Conservation (phyloP, 2,113 vertebrate genomes). For the Serinus canaria region DNA sequence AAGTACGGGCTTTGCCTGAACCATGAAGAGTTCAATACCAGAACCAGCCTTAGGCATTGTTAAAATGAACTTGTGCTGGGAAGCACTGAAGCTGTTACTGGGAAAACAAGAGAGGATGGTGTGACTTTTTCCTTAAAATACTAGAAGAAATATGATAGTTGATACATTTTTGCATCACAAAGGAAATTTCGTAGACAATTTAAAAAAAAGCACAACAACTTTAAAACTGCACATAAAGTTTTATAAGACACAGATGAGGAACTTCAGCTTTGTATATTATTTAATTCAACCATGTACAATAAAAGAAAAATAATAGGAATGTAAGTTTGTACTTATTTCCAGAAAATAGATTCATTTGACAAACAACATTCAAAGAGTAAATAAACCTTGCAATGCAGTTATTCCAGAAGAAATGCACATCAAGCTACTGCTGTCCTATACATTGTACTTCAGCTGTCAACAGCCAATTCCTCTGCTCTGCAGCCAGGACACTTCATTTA, state of each 20-base stretch:
- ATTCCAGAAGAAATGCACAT: constrained; percentile 60
- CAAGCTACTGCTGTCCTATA: constrained; percentile 36
- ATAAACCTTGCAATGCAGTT: constrained; percentile 54
- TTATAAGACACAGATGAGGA: constrained; percentile 31
- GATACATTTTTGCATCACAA: not conserved
- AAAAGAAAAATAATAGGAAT: constrained; percentile 67
- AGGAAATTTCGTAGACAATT: not conserved
- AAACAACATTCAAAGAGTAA: constrained; percentile 27
- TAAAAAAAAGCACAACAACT: not conserved
- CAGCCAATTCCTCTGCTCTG: constrained; percentile 26
- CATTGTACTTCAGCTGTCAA: constrained; percentile 23
- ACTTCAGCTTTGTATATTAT: constrained; percentile 62
- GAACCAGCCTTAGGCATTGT: not conserved
- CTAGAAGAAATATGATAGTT: not conserved
- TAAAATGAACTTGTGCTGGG: not conserved
- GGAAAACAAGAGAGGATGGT: not conserved
- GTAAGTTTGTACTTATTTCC: constrained; percentile 68
- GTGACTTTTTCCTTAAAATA: not conserved
- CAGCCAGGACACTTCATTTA: constrained; percentile 35
- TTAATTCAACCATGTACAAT: constrained; percentile 68
- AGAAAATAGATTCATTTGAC: constrained; percentile 65
- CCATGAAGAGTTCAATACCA: not conserved
- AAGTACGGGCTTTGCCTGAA: not conserved
- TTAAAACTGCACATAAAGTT: constrained; percentile 35
- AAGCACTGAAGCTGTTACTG: not conserved